Evolutionary conservation across 2,113 vertebrate species (phyloP), one percentile per base, ranked within the genome.

Genomic region (Sander lucioperca): DNA sequence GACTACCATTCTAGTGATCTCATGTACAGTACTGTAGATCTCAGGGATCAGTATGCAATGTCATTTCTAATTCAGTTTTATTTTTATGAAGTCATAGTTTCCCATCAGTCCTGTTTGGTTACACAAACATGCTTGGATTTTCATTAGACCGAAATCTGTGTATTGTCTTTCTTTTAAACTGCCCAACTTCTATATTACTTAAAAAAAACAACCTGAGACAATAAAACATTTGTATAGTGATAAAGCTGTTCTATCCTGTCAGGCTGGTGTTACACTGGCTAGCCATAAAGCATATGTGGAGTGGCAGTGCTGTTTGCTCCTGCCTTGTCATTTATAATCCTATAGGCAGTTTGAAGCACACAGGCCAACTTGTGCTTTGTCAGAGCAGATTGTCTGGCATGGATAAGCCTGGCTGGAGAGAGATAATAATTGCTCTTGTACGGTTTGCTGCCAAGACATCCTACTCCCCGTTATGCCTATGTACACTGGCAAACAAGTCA

Each of bases 341-440:
- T 86, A 87, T 80, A 87, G 80, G 86, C 88, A 83, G 78, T 87
- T 82, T 78, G 73, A 88, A 79, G 89, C 76, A 27, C 27, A 61
- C 78, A 86, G 89, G 89, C 89, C 86, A 86, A 88, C 87, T 88
- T 90, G 81, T 91, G 81, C 84, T 90, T 91, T 90, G 87, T 90
- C 88, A 81, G 82, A 91, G 89, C 91, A 93, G 91, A 93, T 86
- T 92, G 91, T 88, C 86, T 94, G 90, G 90, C 90, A 87, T 86
- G 83, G 87, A 90, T 87, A 91, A 88, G 87, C 84, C 87, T 81
- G 80, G 86, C 73, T 90, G 80, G 65, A 83, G 77, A 66, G 71
- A 74, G 51, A 25, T 78, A 82, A 91, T 91, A 90, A 89, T 90
- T 89, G 88, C 88, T 91, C 87, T 87, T 89, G 84, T 86, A 84